Conservation (phyloP, 2,888 invertebrate genomes). For the Tortricodes alternella region DNA sequence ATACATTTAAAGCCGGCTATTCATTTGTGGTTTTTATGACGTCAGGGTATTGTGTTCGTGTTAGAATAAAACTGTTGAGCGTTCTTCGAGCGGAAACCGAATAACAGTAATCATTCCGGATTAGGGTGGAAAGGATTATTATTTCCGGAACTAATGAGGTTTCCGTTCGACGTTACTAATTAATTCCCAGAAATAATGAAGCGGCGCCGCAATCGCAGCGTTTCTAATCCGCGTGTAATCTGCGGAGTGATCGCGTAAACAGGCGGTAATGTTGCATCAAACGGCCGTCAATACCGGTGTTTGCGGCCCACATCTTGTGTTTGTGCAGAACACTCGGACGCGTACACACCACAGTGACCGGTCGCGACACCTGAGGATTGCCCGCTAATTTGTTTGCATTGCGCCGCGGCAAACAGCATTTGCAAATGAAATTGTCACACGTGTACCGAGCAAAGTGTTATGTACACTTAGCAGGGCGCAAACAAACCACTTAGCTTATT, state of each 20-base stretch:
- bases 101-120: background rate
- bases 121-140: conserved; percentile 10
- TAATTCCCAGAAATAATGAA: conserved; percentile 6
- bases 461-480: conserved; percentile 10
- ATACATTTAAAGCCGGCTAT: background rate
- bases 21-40: too few species aligned
- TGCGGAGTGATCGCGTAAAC: background rate
- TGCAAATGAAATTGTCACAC: conserved; percentile 26
- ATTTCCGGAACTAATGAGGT: conserved; percentile 9
- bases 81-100: background rate
- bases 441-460: conserved; percentile 19
- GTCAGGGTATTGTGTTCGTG: background rate
- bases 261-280: background rate
- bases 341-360: background rate
- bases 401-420: conserved; percentile 19
- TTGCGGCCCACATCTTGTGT: conserved; percentile 9
- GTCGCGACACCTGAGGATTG: conserved; percentile 31
- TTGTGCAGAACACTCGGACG: background rate
- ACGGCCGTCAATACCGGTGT: background rate
- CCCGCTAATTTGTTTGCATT: conserved; percentile 26
- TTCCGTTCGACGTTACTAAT: conserved; percentile 12
- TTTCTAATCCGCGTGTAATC: background rate
- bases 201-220: background rate
- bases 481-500: conserved; percentile 22
- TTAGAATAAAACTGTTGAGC: background rate